Percentiles rank a stretch among this genome's conserved stretches.
phyloP scores from a whole-genome alignment of 1,140 invertebrate species.

The Cyphomyrmex costatus region DNA sequence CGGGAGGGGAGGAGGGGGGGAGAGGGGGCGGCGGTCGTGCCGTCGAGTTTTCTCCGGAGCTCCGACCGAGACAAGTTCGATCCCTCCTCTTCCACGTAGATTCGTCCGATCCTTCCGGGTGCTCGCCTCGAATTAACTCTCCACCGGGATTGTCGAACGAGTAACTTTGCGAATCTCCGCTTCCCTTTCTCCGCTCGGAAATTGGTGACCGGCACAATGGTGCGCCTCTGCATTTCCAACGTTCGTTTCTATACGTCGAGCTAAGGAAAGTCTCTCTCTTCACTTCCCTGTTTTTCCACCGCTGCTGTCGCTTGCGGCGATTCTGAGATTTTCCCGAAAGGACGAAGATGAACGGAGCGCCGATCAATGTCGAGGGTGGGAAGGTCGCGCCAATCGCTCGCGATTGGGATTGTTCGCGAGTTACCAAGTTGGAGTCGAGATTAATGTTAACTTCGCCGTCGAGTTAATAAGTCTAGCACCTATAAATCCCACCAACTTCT shows the following conservation, averaged over 20 bases:
- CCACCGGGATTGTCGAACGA: conserved; percentile 54
- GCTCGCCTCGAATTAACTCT: conserved; percentile 59
- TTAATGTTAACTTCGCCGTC: conserved; percentile 75
- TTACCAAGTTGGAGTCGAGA: conserved; percentile 74
- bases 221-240: conserved; percentile 47
- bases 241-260: conserved; percentile 29
- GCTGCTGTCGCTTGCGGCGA: conserved; percentile 15
- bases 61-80: conserved; percentile 40
- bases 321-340: conserved; percentile 33
- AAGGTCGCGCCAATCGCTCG: conserved; percentile 69
- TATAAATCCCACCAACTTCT: conserved; percentile 71
- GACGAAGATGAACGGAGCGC: conserved; percentile 47
- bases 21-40: not conserved
- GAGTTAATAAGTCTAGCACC: conserved; percentile 75
- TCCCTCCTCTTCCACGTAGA: conserved; percentile 8
- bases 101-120: conserved; percentile 44
- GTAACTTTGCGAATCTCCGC: conserved; percentile 27
- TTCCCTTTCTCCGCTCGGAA: not conserved
- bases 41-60: conserved; percentile 14
- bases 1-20: not conserved
- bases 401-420: conserved; percentile 76
- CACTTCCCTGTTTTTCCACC: too few species aligned
- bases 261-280: not conserved
- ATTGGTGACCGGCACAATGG: conserved; percentile 46
- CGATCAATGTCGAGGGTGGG: not conserved